Evolutionary conservation across 2,113 vertebrate genomes (phyloP).

Genomic region (Etheostoma cragini): DNA sequence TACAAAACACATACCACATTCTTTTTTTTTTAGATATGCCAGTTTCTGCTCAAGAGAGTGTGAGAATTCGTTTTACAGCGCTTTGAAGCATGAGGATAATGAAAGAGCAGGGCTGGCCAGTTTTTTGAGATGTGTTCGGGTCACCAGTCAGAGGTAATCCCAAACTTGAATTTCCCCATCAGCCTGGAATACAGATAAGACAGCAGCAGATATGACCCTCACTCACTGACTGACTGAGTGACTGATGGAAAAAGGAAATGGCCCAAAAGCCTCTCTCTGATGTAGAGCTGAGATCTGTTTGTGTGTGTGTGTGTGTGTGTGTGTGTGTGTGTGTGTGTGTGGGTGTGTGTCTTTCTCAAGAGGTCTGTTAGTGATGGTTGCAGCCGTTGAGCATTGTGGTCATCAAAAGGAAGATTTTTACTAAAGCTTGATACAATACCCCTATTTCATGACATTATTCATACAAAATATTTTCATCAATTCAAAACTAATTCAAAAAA

Average conservation of each 20-base stretch:
- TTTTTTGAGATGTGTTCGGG: conserved; percentile 67
- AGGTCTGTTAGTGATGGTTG: conserved; percentile 43
- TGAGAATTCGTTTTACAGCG: conserved; percentile 37
- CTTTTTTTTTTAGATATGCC: conserved; percentile 29
- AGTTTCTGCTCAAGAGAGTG: conserved; percentile 40
- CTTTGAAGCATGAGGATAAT: conserved; percentile 63
- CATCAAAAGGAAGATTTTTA: background rate
- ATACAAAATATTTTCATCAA: background rate
- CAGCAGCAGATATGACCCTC: conserved; percentile 71
- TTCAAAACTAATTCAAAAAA: background rate
- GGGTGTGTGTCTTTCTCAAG: conserved; percentile 60
- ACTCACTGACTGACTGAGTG: conserved; percentile 48
- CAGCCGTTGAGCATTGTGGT: conserved; percentile 5
- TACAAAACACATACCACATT: conserved; percentile 49
- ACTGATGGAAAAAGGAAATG: conserved; percentile 80
- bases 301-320: conserved; percentile 23
- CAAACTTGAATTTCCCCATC: conserved; percentile 81
- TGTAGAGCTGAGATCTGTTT: conserved; percentile 63
- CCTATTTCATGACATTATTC: background rate
- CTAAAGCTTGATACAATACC: background rate
- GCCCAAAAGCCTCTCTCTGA: conserved; percentile 72
- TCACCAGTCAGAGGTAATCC: conserved; percentile 82
- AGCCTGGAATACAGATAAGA: conserved; percentile 83
- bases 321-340: conserved; percentile 44
- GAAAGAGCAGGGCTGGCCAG: conserved; percentile 40